Percentiles rank a stretch among this genome's conserved stretches.
phyloP scores from a whole-genome alignment of 2,113 vertebrate genomes.

The Phoxinus phoxinus region DNA sequence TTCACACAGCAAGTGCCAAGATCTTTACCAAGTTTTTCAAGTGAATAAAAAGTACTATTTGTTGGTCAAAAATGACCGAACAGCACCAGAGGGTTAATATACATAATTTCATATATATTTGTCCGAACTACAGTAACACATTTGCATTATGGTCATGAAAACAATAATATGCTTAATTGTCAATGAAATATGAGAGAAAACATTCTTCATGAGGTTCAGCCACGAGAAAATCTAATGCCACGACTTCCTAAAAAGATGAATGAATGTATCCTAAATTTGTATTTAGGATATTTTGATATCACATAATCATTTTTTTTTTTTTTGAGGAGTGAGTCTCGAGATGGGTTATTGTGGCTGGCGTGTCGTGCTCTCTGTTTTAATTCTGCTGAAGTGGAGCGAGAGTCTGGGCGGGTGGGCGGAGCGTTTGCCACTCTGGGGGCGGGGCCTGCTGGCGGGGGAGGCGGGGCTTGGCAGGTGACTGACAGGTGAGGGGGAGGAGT shows the following conservation, averaged over 20 bases:
- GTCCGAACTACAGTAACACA: not conserved
- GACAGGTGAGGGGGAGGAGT: conserved; percentile 84
- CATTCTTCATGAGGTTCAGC: conserved; percentile 5
- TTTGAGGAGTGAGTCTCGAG: not conserved
- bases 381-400: conserved; percentile 73
- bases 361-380: conserved; percentile 46
- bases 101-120: not conserved
- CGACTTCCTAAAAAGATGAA: not conserved
- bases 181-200: not conserved
- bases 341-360: not conserved
- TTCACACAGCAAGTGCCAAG: too few relatives aligned
- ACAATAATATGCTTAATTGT: not conserved
- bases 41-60: too few relatives aligned
- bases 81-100: not conserved
- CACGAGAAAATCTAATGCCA: not conserved
- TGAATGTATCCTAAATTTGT: too few relatives aligned
- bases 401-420: conserved; percentile 69
- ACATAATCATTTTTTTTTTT: too few relatives aligned
- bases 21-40: too few relatives aligned
- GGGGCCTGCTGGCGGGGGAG: conserved; percentile 62
- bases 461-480: conserved; percentile 65
- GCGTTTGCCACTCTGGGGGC: conserved; percentile 69
- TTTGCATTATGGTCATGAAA: not conserved
- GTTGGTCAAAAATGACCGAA: too few relatives aligned
- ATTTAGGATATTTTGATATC: too few relatives aligned